These are phyloP conservation scores for Thamnophis sirtalis DNA, from an alignment of 2,113 vertebrate species.

Conservation along the genomic window DNA sequence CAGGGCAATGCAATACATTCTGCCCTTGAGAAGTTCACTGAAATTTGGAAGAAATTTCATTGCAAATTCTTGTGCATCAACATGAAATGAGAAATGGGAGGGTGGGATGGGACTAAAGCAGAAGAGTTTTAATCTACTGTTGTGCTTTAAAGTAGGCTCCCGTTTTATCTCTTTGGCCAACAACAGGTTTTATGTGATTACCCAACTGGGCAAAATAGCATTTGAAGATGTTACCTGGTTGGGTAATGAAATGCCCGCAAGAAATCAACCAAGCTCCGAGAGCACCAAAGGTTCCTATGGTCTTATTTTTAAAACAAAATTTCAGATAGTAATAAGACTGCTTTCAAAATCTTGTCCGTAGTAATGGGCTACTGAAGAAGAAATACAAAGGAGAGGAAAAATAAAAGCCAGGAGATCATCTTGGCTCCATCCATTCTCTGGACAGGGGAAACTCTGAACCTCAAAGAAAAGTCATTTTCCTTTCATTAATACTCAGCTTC, in stretches of 20 bases:
- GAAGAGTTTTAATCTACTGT: neutral
- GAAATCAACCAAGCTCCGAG: neutral
- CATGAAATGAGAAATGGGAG: neutral
- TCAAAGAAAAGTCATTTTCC: constrained; percentile 56
- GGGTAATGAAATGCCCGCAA: neutral
- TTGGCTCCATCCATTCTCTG: constrained; percentile 51
- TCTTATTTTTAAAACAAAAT: neutral
- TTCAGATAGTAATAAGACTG: neutral
- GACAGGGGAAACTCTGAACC: constrained; percentile 51
- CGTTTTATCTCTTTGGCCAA: neutral
- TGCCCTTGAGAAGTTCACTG: neutral
- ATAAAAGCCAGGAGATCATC: constrained; percentile 56
- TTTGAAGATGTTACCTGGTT: neutral
- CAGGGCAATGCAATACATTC: neutral
- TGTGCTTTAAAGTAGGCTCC: neutral
- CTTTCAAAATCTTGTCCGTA: neutral
- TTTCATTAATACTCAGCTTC: constrained; percentile 58
- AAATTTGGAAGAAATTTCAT: neutral
- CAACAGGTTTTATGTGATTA: neutral
- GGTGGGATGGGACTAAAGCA: neutral
- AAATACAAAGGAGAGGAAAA: constrained; percentile 2
- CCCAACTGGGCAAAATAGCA: neutral
- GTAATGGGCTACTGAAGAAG: neutral
- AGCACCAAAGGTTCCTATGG: neutral
- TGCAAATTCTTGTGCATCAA: neutral